Evolutionary conservation across 1,140 invertebrate genomes (phyloP).

Genomic region (Diachasmimorpha longicaudata): DNA sequence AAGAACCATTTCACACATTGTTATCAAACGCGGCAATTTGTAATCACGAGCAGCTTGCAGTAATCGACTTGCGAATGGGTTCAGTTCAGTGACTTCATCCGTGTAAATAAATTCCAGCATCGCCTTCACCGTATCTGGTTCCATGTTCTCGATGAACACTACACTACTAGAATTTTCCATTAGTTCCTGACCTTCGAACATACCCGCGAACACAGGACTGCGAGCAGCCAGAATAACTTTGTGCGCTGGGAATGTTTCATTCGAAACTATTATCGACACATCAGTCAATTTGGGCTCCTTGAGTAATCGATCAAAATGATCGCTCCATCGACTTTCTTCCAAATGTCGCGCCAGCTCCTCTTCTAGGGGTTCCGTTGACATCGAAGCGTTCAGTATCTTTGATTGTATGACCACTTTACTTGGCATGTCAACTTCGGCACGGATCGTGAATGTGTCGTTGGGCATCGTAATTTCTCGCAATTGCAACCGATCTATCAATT

Average conservation of each 20-base stretch:
- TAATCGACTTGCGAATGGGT: slow-evolving; percentile 97
- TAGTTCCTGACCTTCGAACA: slow-evolving; percentile 99
- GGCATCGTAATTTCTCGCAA: too few species aligned
- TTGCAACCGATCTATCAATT: too few species aligned
- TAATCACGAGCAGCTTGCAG: slow-evolving; percentile 98
- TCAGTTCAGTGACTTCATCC: slow-evolving; percentile 91
- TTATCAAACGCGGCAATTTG: slow-evolving; percentile 94
- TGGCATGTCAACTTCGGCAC: too few species aligned
- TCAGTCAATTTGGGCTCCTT: neutral
- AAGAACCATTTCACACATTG: slow-evolving; percentile 95
- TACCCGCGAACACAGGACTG: slow-evolving; percentile 95
- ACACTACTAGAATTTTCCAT: slow-evolving; percentile 95
- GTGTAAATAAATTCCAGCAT: slow-evolving; percentile 99
- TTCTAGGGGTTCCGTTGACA: too few species aligned
- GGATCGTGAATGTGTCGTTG: too few species aligned
- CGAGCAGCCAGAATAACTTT: slow-evolving; percentile 72
- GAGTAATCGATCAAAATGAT: slow-evolving; percentile 16
- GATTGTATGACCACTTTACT: too few species aligned
- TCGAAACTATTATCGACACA: neutral
- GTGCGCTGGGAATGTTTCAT: slow-evolving; percentile 11
- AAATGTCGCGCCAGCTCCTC: too few species aligned
- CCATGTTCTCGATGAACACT: slow-evolving; percentile 96
- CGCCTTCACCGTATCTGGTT: slow-evolving; percentile 93
- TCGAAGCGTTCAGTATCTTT: too few species aligned
- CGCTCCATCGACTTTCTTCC: neutral